These are phyloP conservation scores for Indri indri DNA, from an alignment of 2,113 vertebrate species.

Conservation along the genomic window DNA sequence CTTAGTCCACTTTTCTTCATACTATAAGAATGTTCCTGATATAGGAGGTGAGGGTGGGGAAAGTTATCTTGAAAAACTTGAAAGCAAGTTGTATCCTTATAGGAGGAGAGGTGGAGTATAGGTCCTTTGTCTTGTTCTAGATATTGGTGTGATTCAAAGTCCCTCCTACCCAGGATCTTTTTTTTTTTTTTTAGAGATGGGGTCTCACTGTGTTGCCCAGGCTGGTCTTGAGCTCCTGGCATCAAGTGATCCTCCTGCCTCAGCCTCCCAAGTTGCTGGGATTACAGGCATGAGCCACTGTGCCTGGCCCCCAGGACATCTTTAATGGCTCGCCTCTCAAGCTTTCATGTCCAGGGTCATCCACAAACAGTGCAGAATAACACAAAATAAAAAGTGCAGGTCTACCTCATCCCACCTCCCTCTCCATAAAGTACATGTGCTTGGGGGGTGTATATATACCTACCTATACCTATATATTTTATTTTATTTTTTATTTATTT, in stretches of 20 bases:
- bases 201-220: too few relatives aligned
- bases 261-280: too few relatives aligned
- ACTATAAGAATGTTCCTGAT: not conserved
- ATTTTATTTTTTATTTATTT: not conserved
- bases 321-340: not conserved
- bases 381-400: too few relatives aligned
- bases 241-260: too few relatives aligned
- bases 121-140: not conserved
- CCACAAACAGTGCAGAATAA: not conserved
- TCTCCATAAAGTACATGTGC: not conserved
- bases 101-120: not conserved
- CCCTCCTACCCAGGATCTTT: not conserved
- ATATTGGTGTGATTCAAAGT: not conserved
- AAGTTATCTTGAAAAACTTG: not conserved
- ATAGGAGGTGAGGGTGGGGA: rapidly evolving
- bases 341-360: not conserved
- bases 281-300: too few relatives aligned
- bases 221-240: too few relatives aligned
- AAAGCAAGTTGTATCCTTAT: not conserved
- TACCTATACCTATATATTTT: not conserved
- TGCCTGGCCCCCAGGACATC: not conserved
- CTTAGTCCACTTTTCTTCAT: not conserved
- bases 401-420: not conserved
- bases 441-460: not conserved
- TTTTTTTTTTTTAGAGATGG: too few relatives aligned